Conservation (phyloP, 2,888 invertebrate genomes). For the Therioaphis trifolii region DNA sequence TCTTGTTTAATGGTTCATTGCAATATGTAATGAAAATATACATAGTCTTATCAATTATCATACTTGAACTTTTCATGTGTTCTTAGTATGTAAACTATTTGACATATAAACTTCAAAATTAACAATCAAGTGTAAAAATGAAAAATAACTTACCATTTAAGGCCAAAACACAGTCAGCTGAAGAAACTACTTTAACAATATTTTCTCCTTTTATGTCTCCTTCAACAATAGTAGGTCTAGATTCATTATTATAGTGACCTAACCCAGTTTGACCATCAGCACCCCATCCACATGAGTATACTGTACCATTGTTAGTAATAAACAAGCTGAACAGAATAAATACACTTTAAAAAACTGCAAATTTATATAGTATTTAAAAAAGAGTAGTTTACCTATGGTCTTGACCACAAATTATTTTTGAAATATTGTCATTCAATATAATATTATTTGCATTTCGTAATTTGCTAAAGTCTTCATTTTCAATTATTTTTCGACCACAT, state of each 20-base stretch:
- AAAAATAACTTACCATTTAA: constrained; percentile 76
- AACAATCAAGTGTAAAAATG: no score
- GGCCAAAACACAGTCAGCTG: constrained; percentile 89
- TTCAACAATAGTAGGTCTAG: constrained; percentile 74
- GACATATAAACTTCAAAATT: no score
- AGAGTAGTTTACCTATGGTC: constrained; percentile 79
- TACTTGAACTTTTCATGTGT: no score
- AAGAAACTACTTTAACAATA: constrained; percentile 82
- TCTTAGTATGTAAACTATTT: no score
- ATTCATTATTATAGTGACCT: constrained; percentile 74
- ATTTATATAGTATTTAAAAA: background rate
- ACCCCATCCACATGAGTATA: constrained; percentile 92
- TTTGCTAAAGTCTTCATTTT: constrained; percentile 78
- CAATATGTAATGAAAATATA: no score
- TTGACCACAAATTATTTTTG: constrained; percentile 85
- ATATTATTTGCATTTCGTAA: constrained; percentile 75
- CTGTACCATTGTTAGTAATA: constrained; percentile 81
- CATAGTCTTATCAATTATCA: no score
- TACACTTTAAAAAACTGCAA: background rate
- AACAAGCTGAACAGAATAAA: constrained; percentile 76
- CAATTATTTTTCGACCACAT: constrained; percentile 85
- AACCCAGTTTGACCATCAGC: constrained; percentile 94
- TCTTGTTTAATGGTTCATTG: no score
- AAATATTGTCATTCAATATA: constrained; percentile 75
- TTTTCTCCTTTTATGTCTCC: constrained; percentile 87